These are phyloP conservation scores for Notothenia coriiceps DNA, from an alignment of 2,113 vertebrate genomes.

Conservation along the genomic window DNA sequence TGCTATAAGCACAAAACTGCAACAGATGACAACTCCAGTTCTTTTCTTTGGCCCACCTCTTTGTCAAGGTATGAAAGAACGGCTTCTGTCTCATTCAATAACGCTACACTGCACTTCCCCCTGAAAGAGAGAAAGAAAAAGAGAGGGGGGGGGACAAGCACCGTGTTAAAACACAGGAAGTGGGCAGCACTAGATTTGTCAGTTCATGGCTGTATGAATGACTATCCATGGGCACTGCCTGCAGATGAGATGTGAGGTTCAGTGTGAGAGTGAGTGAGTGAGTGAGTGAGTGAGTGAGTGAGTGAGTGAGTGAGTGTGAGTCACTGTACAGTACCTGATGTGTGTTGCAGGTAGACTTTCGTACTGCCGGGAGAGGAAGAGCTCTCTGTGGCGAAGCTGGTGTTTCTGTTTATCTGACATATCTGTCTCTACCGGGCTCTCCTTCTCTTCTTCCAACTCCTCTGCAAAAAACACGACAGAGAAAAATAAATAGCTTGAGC, in stretches of 20 bases:
- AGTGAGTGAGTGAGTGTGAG: too few species aligned
- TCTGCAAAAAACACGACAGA: conserved; percentile 82
- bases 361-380: conserved; percentile 96
- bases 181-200: conserved; percentile 12
- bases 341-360: conserved; percentile 96
- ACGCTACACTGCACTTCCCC: conserved; percentile 96
- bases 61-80: conserved; percentile 96
- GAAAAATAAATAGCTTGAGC: neutral
- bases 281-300: too few species aligned
- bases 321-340: conserved; percentile 86
- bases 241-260: neutral
- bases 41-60: conserved; percentile 86
- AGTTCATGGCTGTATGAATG: conserved; percentile 44
- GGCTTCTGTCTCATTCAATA: conserved; percentile 96
- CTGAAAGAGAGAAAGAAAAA: conserved; percentile 73
- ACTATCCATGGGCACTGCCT: conserved; percentile 52
- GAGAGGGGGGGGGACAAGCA: neutral
- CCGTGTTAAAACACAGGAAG: conserved; percentile 55
- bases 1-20: conserved; percentile 6
- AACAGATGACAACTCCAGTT: neutral
- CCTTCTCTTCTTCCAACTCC: conserved; percentile 97
- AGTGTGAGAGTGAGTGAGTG: neutral
- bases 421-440: conserved; percentile 90
- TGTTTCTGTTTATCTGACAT: conserved; percentile 98
- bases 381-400: conserved; percentile 96